A percentile compares a stretch with the other conserved stretches of the same genome.
Evolutionary conservation across 2,113 vertebrate species (phyloP).

Genomic region (Hassar affinis): DNA sequence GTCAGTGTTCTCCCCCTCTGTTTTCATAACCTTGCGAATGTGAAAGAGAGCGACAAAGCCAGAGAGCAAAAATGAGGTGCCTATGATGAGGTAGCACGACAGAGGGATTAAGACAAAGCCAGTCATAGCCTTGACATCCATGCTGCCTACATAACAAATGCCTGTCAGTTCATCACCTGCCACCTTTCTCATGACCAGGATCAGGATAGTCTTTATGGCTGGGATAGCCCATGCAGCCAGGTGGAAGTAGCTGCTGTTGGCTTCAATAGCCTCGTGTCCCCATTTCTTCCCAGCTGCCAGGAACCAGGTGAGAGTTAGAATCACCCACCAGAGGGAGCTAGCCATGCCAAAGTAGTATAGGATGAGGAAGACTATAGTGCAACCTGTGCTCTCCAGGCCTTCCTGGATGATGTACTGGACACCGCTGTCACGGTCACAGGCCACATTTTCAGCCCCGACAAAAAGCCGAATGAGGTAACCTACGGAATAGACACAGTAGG

Average conservation of each 20-base stretch:
- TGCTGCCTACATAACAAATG: constrained; percentile 93
- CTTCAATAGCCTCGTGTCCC: constrained; percentile 97
- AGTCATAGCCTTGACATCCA: constrained; percentile 90
- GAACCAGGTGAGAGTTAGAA: constrained; percentile 94
- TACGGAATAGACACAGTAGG: constrained; percentile 94
- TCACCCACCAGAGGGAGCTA: constrained; percentile 97
- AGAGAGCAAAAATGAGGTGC: constrained; percentile 92
- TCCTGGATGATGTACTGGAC: constrained; percentile 97
- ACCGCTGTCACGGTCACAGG: constrained; percentile 91
- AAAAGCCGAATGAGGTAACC: constrained; percentile 95
- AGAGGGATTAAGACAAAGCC: constrained; percentile 93
- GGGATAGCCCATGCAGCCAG: constrained; percentile 95
- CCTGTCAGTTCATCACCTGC: constrained; percentile 95
- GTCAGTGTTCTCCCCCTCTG: constrained; percentile 93
- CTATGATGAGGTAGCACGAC: constrained; percentile 89
- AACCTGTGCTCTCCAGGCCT: constrained; percentile 94
- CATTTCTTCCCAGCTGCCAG: constrained; percentile 95
- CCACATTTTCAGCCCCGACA: constrained; percentile 88
- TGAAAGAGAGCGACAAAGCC: constrained; percentile 97
- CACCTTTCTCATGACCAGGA: constrained; percentile 92
- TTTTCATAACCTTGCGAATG: constrained; percentile 95
- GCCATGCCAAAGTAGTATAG: constrained; percentile 99
- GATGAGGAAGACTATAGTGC: constrained; percentile 94
- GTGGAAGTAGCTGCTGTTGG: constrained; percentile 98
- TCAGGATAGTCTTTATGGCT: constrained; percentile 92